phyloP scores from a whole-genome alignment of 30 jellyfish, hydroid and myxozoan genomes.

The Aurelia sp. region DNA sequence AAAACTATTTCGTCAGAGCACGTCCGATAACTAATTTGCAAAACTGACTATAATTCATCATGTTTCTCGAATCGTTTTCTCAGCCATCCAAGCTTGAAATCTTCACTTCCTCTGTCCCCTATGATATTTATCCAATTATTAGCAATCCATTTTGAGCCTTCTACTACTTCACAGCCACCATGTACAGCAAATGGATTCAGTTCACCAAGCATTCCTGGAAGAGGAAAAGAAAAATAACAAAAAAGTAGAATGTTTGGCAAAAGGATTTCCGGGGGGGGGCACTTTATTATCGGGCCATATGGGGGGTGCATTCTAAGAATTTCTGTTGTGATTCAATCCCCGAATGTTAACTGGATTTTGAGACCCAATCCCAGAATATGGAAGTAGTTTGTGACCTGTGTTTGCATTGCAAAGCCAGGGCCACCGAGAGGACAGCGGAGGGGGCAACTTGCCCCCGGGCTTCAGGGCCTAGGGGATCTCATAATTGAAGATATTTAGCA shows the following conservation, averaged over 20 bases:
- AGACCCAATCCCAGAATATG: no score
- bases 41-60: slow-evolving; percentile 43
- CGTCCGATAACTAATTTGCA: no score
- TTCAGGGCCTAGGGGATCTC: no score
- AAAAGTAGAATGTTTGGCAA: background rate
- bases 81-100: slow-evolving; percentile 77
- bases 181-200: slow-evolving; percentile 81
- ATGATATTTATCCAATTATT: slow-evolving; percentile 83
- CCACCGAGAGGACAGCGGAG: no score
- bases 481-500: no score
- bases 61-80: slow-evolving; percentile 48
- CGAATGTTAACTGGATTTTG: no score
- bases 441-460: no score
- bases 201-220: slow-evolving; percentile 80
- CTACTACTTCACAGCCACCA: slow-evolving; percentile 90
- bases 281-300: background rate
- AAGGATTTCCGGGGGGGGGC: background rate
- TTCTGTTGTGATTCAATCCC: no score
- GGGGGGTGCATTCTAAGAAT: no score
- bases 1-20: no score
- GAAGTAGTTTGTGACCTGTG: no score
- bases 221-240: background rate
- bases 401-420: no score
- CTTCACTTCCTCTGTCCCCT: slow-evolving; percentile 82
- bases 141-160: slow-evolving; percentile 91